Base-by-base conservation (phyloP, 2,113 vertebrate genomes). In the Upupa epops region DNA sequence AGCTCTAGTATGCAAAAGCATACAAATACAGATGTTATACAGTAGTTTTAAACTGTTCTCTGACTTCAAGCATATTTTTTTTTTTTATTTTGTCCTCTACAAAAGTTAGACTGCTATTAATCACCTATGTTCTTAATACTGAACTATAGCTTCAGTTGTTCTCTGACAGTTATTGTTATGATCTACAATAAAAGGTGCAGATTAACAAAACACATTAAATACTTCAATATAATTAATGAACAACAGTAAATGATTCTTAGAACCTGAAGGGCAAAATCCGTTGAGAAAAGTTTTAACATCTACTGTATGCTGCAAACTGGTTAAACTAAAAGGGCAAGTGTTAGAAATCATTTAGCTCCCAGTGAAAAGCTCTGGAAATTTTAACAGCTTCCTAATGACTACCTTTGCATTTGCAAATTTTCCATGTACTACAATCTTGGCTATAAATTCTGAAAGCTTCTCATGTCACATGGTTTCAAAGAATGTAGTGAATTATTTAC, bases 371-470 rank as follows among this genome's bases (percentile, higher is more conserved):
- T 80, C 84, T 92, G 95, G 93, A 96, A 96, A 94, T 93, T 88
- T 81, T 92, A 94, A 95, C 86, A 93, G 73, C 75, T 95, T 92
- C 86, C 81, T 94, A 93, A 96, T 96, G 91, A 88, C 94, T 87
- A 68, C 40, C 46, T 88, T 86, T 83, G 69, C 89, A 96, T 96
- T 96, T 95, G 89, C 72, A 95, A 89, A 81, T 91, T 96, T 97
- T 96, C 94, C 97, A 92, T 88, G 84, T 45, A 46, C 74, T 93
- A 75, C 71, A 91, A 59, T 68, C 45, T 28, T 7, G 61, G 54
- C 56, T 65, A 37, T 88, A 89, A 95, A 96, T 93, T 93, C 36
- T 84, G 88, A 92, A 65, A 63, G 69, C 48, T 92, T 76, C 54
- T 68, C 32, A 13, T 13, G 52, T 92, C 80, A 89, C 86, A 36